Conservation (phyloP, 2,113 vertebrate species). For the Gasterosteus nipponicus region DNA sequence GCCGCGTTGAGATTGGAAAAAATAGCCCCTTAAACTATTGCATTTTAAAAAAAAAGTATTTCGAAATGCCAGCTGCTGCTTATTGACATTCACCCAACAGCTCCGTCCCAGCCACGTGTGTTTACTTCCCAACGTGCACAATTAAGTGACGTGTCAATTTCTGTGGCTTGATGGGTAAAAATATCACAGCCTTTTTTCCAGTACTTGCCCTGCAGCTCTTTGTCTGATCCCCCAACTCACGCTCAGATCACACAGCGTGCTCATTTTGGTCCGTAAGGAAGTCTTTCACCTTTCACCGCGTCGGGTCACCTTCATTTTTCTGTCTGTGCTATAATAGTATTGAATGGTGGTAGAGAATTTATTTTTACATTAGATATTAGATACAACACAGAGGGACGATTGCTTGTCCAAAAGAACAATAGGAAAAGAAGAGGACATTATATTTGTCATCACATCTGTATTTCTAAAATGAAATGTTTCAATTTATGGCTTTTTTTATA, state of each 20-base stretch:
- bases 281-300: slow-evolving; percentile 31
- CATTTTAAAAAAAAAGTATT: not conserved
- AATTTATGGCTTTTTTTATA: not conserved
- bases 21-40: not conserved
- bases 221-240: not conserved
- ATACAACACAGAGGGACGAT: not conserved
- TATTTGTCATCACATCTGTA: not conserved
- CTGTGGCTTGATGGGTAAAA: slow-evolving; percentile 3
- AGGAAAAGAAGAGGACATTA: not conserved
- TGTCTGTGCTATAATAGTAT: not conserved
- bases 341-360: not conserved
- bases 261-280: slow-evolving; percentile 19
- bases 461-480: not conserved
- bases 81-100: slow-evolving; percentile 13
- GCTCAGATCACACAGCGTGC: not conserved
- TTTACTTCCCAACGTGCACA: slow-evolving; percentile 32
- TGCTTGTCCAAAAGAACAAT: not conserved
- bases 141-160: slow-evolving; percentile 36
- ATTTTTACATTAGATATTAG: not conserved
- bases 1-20: not conserved
- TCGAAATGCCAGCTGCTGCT: not conserved
- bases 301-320: slow-evolving; percentile 19
- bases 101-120: not conserved
- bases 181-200: slow-evolving; percentile 15
- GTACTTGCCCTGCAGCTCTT: slow-evolving; percentile 4